These are phyloP conservation scores for Pangasius macronema DNA, from an alignment of 2,797 vertebrate genomes.

Conservation along the genomic window DNA sequence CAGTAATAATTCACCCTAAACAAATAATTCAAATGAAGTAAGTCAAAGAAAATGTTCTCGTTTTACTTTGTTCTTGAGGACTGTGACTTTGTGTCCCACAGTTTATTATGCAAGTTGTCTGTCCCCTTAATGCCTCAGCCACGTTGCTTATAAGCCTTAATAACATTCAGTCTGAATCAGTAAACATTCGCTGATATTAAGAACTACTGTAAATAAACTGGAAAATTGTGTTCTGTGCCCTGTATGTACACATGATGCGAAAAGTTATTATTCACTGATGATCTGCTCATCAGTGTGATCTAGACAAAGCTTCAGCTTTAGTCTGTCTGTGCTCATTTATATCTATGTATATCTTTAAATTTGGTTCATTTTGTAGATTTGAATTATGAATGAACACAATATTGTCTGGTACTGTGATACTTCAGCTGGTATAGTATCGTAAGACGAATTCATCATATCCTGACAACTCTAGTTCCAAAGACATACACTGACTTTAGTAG, in stretches of 20 bases:
- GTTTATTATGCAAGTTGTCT: not conserved
- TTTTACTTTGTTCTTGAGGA: not conserved
- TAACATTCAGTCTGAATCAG: not conserved
- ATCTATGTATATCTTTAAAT: too few relatives aligned
- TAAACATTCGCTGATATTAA: not conserved
- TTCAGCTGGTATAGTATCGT: too few relatives aligned
- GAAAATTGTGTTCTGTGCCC: not conserved
- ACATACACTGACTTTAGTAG: not conserved
- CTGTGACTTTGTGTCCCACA: not conserved
- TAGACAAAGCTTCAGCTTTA: not conserved
- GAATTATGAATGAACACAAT: too few relatives aligned
- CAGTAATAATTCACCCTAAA: not conserved
- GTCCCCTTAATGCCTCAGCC: not conserved
- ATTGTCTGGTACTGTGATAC: too few relatives aligned
- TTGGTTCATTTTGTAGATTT: too few relatives aligned
- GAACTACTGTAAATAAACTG: not conserved
- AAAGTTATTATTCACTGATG: not conserved
- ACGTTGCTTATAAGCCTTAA: not conserved
- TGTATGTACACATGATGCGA: not conserved
- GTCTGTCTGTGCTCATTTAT: too few relatives aligned
- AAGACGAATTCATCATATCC: too few relatives aligned
- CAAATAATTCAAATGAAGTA: not conserved
- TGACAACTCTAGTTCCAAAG: not conserved
- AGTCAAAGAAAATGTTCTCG: not conserved
- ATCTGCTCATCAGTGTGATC: not conserved